These are phyloP conservation scores for Griposia aprilina DNA, from an alignment of 2,888 invertebrate species.

Conservation along the genomic window DNA sequence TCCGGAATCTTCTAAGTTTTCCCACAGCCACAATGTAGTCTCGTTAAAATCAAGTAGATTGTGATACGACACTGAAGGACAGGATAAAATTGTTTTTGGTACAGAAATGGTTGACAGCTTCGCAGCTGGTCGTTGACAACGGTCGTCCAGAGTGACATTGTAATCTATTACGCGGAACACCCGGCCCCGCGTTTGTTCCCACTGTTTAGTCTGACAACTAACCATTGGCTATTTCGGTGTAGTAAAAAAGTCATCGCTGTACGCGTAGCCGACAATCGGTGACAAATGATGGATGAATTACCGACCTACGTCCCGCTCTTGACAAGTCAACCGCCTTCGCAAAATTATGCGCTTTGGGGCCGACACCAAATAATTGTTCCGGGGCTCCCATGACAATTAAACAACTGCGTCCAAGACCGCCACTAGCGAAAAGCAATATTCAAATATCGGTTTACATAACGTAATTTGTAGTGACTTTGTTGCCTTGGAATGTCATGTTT, in stretches of 20 bases:
- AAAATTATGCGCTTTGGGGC: slow-evolving; percentile 51
- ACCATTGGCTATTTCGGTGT: slow-evolving; percentile 62
- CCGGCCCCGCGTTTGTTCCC: slow-evolving; percentile 55
- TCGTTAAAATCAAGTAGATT: slow-evolving; percentile 72
- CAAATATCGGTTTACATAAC: slow-evolving; percentile 25
- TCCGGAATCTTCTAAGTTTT: slow-evolving; percentile 61
- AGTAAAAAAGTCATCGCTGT: slow-evolving; percentile 63
- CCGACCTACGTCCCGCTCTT: slow-evolving; percentile 35
- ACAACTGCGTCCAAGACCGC: slow-evolving; percentile 24
- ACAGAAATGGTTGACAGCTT: slow-evolving; percentile 72
- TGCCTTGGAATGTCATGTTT: slow-evolving; percentile 24
- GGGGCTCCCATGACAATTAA: slow-evolving; percentile 58
- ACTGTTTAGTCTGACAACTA: slow-evolving; percentile 62
- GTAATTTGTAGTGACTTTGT: slow-evolving; percentile 33
- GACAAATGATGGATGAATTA: slow-evolving; percentile 60
- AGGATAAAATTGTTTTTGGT: slow-evolving; percentile 70
- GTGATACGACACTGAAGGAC: slow-evolving; percentile 66
- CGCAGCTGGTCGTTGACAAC: slow-evolving; percentile 82
- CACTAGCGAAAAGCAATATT: slow-evolving; percentile 32
- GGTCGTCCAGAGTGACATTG: slow-evolving; percentile 79
- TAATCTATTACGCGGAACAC: slow-evolving; percentile 81
- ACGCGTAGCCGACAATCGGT: slow-evolving; percentile 45
- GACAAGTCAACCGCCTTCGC: slow-evolving; percentile 44
- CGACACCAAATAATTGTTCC: slow-evolving; percentile 45
- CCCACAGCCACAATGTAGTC: slow-evolving; percentile 55